Evolutionary conservation across 2,113 vertebrate species (phyloP).

Genomic region (Ceyx margarethae): DNA sequence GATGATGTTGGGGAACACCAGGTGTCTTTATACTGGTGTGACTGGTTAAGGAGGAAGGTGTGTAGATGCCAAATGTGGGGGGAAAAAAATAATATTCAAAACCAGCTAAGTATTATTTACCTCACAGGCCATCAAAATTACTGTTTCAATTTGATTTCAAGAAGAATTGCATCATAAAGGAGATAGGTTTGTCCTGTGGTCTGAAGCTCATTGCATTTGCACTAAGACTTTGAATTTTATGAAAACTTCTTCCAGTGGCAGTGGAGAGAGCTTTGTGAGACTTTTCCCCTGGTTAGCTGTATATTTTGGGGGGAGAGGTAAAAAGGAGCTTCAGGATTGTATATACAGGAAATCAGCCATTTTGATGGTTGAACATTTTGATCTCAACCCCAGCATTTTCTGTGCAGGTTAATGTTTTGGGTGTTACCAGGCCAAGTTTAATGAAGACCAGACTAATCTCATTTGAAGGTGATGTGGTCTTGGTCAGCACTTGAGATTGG

Average conservation of each 20-base stretch:
- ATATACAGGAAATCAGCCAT: background rate
- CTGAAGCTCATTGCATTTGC: background rate
- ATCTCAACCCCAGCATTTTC: background rate
- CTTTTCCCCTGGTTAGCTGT: background rate
- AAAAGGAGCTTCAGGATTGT: background rate
- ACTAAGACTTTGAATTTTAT: background rate
- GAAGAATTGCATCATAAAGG: background rate
- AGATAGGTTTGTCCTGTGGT: background rate
- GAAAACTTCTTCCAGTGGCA: background rate
- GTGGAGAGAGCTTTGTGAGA: background rate
- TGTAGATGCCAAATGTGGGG: background rate
- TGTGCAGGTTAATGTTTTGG: background rate
- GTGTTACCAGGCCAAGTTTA: background rate
- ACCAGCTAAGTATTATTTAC: background rate
- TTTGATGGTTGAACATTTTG: background rate
- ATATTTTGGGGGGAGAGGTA: background rate
- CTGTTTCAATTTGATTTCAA: background rate
- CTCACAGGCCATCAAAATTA: background rate
- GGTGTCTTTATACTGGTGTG: background rate
- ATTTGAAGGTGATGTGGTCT: background rate
- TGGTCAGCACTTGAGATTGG: background rate
- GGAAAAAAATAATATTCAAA: background rate
- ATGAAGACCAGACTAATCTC: background rate
- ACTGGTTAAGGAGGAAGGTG: background rate
- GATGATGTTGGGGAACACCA: background rate